Conservation (phyloP, 2,113 vertebrate genomes). For the Manacus vitellinus region DNA sequence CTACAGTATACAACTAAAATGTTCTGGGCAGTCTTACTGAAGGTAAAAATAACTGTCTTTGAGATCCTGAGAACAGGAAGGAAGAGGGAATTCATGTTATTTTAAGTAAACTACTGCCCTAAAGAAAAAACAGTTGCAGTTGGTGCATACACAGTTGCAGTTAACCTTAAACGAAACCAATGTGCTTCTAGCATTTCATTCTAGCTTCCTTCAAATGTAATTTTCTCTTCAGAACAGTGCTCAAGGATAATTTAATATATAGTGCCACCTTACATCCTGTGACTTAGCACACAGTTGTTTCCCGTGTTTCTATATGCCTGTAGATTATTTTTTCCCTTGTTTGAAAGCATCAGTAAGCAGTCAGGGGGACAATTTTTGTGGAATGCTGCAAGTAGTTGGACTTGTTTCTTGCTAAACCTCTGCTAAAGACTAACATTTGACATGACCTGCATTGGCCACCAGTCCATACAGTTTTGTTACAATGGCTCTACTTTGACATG, state of each 20-base stretch:
- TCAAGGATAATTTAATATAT: background rate
- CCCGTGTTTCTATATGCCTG: constrained; percentile 23
- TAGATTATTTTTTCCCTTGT: background rate
- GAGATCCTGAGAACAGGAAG: constrained; percentile 5
- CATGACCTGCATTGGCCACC: background rate
- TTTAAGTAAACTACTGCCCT: background rate
- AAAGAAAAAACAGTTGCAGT: background rate
- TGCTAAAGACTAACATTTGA: constrained; percentile 7
- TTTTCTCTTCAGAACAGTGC: background rate
- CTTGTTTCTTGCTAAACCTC: constrained; percentile 5
- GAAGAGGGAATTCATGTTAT: background rate
- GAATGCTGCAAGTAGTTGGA: background rate
- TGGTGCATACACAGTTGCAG: background rate
- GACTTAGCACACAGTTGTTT: background rate
- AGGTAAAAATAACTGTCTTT: background rate
- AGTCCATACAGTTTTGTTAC: background rate
- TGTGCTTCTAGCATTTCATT: background rate
- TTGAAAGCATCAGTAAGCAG: background rate
- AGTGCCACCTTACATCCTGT: background rate
- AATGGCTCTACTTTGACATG: background rate
- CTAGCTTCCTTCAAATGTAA: background rate
- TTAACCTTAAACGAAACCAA: background rate
- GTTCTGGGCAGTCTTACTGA: background rate
- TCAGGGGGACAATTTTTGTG: background rate
- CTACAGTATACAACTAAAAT: background rate